A percentile compares a stretch with the other conserved stretches of the same genome.
Evolutionary conservation across 2,113 vertebrate species (phyloP).

Genomic region (Notechis scutatus): DNA sequence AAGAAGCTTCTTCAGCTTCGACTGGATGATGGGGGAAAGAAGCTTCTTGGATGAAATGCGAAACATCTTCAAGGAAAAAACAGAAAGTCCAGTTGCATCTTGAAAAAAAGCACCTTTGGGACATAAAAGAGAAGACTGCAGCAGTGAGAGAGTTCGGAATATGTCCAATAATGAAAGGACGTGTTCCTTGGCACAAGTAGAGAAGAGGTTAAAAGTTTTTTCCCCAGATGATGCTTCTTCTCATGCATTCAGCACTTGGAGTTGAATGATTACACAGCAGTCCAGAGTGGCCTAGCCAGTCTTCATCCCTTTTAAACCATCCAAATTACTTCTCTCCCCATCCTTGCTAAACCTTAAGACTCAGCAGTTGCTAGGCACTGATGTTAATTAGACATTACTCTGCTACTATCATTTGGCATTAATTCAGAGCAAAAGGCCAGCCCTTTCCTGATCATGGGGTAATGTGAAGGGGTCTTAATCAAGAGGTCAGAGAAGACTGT

Average conservation of each 20-base stretch:
- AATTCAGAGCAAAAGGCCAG: not conserved
- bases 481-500: constrained; percentile 42
- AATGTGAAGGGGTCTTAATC: constrained; percentile 48
- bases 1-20: too few species aligned
- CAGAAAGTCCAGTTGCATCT: too few species aligned
- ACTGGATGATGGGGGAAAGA: too few species aligned
- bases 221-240: not conserved
- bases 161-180: not conserved
- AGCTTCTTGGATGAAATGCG: too few species aligned
- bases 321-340: not conserved
- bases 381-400: not conserved
- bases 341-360: not conserved
- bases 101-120: too few species aligned
- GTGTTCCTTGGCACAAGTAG: too few species aligned
- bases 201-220: too few species aligned
- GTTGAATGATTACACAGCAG: not conserved
- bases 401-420: constrained; percentile 3
- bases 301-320: not conserved
- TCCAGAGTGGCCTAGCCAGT: not conserved
- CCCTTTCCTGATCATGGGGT: not conserved
- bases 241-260: not conserved
- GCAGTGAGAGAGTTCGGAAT: not conserved
- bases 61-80: too few species aligned
- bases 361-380: constrained; percentile 15
- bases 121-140: not conserved